These are phyloP conservation scores for Cyprinella venusta DNA, from an alignment of 2,797 vertebrate species.

Conservation along the genomic window DNA sequence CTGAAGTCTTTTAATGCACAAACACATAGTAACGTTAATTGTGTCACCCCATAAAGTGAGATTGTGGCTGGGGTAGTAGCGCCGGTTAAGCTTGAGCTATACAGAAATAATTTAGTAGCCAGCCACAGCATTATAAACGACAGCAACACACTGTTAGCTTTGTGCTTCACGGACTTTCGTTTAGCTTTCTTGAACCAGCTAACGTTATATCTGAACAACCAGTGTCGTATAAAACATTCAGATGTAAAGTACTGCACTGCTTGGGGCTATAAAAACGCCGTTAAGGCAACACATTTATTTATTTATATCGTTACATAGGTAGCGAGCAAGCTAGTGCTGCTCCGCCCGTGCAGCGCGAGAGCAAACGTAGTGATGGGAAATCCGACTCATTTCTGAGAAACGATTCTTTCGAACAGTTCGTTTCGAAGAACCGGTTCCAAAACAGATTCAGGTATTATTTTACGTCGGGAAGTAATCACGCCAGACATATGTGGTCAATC, in stretches of 20 bases:
- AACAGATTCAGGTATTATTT: neutral
- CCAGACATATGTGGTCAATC: neutral
- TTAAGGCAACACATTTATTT: conserved; percentile 30
- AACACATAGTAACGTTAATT: neutral
- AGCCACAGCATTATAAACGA: conserved; percentile 56
- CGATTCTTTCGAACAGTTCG: conserved; percentile 12
- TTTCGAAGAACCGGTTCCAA: conserved; percentile 1
- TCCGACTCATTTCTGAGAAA: neutral
- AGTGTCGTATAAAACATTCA: neutral
- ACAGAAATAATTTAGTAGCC: conserved; percentile 64
- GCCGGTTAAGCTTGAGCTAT: neutral
- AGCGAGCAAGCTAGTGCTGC: conserved; percentile 35
- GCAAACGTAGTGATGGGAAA: conserved; percentile 25
- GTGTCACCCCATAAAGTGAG: neutral
- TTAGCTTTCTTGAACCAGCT: conserved; percentile 13
- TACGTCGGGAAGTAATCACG: neutral
- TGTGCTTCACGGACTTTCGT: conserved; percentile 36
- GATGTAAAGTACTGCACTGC: neutral
- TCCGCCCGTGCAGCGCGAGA: conserved; percentile 44
- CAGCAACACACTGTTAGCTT: conserved; percentile 18
- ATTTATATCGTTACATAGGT: conserved; percentile 29
- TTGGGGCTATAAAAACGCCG: neutral
- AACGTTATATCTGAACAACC: neutral
- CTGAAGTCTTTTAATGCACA: neutral
- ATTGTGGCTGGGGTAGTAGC: neutral